Base-by-base conservation (phyloP, 2,113 vertebrate genomes). In the Anser cygnoides region DNA sequence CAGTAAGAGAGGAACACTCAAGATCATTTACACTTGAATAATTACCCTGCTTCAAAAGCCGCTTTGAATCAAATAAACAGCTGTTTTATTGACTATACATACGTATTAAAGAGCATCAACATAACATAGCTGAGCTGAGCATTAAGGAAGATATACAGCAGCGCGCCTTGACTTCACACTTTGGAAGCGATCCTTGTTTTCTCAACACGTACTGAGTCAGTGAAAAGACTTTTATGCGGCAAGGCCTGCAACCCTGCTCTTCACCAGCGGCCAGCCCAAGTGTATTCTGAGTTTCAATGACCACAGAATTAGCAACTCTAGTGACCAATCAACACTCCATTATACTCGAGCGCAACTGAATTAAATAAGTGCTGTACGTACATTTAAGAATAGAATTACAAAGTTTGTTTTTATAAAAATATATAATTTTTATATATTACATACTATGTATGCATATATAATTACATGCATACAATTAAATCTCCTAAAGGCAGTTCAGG, bases 31-130 rank as follows among this genome's bases (percentile, higher is more conserved):
- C 49, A 79, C 62, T 28, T 58, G 58, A 80, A 58, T 83, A 92
- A 95, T 65, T 78, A 79, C 62, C 89, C 35, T 70, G 58, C 78
- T 95, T 95, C 91, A 94, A 83, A 94, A 79, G 63, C 5, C 58
- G n/a, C 68, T 95, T 85, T 80, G 71, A 90, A 85, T 79, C 87
- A 94, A 91, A 91, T 55, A 66, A 89, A 94, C 82, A 18, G 26
- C 39, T 89, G 41, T 89, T 95, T 95, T 95, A 96, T 95, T 95
- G 87, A 90, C 84, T 87, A 37, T 23, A 83, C 54, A 89, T 54
- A 87, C 21, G 50, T 41, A 70, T 28, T 58, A 87, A 58, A 54
- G 37, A 85, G 9, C 58, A 85, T n/a, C 74, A 84, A 46, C 33
- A 35, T 10, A 78, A 72, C 43, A 68, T 2, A 83, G 67, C 2